Percentiles rank a stretch among this genome's conserved stretches.
Evolutionary conservation across 1,140 invertebrate species (phyloP).

Genomic region (Drepana arcuata): DNA sequence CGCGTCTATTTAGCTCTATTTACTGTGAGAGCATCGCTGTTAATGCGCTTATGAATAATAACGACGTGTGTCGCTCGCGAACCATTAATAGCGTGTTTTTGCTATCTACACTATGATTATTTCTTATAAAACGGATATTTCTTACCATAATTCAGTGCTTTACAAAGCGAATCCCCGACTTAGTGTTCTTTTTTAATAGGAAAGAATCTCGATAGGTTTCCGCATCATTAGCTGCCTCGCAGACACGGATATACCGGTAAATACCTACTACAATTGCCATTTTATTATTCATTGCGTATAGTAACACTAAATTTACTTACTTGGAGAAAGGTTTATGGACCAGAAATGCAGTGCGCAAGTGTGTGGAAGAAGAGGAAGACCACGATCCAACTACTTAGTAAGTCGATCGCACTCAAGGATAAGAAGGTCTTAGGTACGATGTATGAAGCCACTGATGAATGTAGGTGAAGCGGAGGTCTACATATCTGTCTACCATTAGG

Average conservation of each 20-base stretch:
- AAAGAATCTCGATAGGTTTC: conserved; percentile 31
- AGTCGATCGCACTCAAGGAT: no score
- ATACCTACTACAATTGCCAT: conserved; percentile 3
- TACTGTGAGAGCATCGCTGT: conserved; percentile 34
- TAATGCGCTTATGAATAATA: conserved; percentile 60
- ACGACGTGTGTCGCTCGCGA: conserved; percentile 25
- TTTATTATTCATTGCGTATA: conserved; percentile 14
- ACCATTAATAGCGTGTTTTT: conserved; percentile 55
- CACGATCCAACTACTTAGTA: no score
- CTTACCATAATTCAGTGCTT: conserved; percentile 52
- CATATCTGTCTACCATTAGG: no score
- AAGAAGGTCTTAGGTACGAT: no score
- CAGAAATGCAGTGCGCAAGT: no score
- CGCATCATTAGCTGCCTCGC: conserved; percentile 36
- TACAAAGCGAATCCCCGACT: conserved; percentile 42
- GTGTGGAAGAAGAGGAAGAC: no score
- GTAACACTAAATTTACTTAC: no score
- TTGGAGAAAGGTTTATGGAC: no score
- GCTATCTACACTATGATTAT: conserved; percentile 47
- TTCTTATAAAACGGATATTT: conserved; percentile 54
- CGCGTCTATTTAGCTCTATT: conserved; percentile 22
- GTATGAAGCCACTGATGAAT: no score
- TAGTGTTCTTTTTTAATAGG: conserved; percentile 30
- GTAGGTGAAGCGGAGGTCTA: no score
- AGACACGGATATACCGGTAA: no score